Percentiles rank a stretch among this genome's conserved stretches.
Conservation (phyloP, 2,888 invertebrate species). For the Eilema depressum region DNA sequence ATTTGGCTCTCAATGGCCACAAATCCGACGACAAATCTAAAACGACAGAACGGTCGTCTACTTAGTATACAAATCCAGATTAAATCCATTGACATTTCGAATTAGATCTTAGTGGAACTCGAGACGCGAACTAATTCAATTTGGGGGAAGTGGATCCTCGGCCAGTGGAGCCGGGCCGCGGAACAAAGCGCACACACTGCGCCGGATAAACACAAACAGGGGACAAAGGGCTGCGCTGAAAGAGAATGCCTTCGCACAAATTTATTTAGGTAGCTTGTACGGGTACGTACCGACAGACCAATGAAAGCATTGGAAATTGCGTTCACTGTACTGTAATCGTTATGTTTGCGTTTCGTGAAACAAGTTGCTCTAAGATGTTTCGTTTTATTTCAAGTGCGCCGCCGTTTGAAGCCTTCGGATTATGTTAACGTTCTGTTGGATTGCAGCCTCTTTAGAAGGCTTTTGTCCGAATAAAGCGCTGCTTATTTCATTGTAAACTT, state of each 20-base stretch:
- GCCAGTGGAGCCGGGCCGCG: constrained; percentile 56
- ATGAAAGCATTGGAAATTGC: constrained; percentile 59
- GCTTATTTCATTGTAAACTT: constrained; percentile 19
- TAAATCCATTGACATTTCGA: constrained; percentile 78
- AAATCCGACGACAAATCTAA: constrained; percentile 22
- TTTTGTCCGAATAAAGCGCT: constrained; percentile 19
- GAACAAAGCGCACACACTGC: constrained; percentile 69
- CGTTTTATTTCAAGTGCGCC: constrained; percentile 43
- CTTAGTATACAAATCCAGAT: constrained; percentile 72
- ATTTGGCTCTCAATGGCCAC: constrained; percentile 23
- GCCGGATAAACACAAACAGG: constrained; percentile 60
- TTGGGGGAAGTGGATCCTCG: constrained; percentile 68
- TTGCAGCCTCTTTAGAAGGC: constrained; percentile 12
- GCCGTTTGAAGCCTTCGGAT: constrained; percentile 31
- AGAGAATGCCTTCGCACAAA: constrained; percentile 60
- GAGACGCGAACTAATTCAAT: constrained; percentile 73
- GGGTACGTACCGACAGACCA: constrained; percentile 51
- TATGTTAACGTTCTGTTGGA: constrained; percentile 31
- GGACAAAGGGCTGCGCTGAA: constrained; percentile 61
- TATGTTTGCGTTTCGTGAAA: constrained; percentile 46
- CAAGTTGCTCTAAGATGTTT: constrained; percentile 43
- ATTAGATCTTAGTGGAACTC: constrained; percentile 69
- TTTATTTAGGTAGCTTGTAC: constrained; percentile 58
- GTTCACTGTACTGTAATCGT: constrained; percentile 54
- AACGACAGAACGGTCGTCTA: constrained; percentile 32